Conservation (phyloP, 2,888 invertebrate genomes). For the Sminthurinus aureus region DNA sequence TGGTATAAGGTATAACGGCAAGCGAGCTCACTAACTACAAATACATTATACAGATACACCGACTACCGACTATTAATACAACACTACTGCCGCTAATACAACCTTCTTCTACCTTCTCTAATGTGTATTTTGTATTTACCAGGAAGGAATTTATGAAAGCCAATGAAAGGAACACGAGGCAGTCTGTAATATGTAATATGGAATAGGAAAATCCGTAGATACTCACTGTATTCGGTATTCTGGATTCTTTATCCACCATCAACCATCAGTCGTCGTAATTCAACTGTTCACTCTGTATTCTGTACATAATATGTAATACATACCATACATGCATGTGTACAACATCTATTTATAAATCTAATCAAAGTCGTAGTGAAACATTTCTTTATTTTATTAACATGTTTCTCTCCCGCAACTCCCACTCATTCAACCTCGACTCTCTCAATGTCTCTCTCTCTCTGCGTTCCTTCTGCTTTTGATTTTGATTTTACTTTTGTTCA, state of each 20-base stretch:
- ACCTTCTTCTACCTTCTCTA: neutral
- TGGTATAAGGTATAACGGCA: neutral
- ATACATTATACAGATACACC: neutral
- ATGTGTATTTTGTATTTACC: neutral
- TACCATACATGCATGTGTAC: too few species aligned
- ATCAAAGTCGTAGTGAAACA: neutral
- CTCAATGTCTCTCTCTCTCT: neutral
- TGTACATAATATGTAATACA: too few species aligned
- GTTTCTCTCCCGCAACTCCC: neutral
- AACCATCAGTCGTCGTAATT: neutral
- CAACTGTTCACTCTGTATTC: neutral
- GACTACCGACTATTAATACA: neutral
- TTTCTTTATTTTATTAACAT: slow-evolving; percentile 2
- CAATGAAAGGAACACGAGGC: slow-evolving; percentile 12
- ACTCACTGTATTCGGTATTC: too few species aligned
- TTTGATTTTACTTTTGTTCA: neutral
- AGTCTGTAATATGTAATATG: neutral
- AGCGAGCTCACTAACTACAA: neutral
- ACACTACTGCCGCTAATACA: too few species aligned
- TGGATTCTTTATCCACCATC: neutral
- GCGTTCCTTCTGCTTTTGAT: neutral
- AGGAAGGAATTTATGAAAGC: slow-evolving; percentile 12
- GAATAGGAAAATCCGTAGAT: neutral
- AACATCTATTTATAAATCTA: neutral
- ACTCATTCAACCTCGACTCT: too few species aligned